Conservation (phyloP, 2,797 vertebrate genomes). For the Falco columbarius region DNA sequence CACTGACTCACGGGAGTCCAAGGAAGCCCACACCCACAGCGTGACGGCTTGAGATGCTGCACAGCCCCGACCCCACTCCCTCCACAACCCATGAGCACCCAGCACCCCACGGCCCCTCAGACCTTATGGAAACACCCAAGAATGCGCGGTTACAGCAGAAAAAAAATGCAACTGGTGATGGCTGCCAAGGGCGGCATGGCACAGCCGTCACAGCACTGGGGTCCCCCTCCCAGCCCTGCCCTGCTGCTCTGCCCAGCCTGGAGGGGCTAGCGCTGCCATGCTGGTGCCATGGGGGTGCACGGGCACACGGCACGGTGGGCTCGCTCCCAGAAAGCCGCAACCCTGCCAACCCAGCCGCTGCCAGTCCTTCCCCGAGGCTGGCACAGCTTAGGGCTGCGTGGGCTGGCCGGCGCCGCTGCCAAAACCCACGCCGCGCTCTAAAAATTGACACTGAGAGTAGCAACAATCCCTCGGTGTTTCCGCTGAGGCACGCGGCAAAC, state of each 20-base stretch:
- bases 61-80: background rate
- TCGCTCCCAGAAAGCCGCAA: background rate
- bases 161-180: accelerated
- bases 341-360: background rate
- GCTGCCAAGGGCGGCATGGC: accelerated
- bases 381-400: background rate
- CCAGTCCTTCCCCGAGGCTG: background rate
- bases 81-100: accelerated
- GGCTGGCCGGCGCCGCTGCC: background rate
- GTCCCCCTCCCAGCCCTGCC: background rate
- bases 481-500: background rate
- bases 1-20: background rate
- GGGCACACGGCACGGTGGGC: accelerated
- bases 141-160: accelerated
- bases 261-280: accelerated
- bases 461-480: background rate
- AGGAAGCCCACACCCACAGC: background rate
- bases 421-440: background rate
- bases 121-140: background rate
- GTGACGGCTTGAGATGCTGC: background rate
- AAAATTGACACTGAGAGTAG: background rate
- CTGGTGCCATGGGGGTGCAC: background rate
- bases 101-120: background rate
- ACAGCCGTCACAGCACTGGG: accelerated
- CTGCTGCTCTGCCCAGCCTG: background rate